Base-by-base conservation (phyloP, 2,888 invertebrate species). In the Megamerina dolium region DNA sequence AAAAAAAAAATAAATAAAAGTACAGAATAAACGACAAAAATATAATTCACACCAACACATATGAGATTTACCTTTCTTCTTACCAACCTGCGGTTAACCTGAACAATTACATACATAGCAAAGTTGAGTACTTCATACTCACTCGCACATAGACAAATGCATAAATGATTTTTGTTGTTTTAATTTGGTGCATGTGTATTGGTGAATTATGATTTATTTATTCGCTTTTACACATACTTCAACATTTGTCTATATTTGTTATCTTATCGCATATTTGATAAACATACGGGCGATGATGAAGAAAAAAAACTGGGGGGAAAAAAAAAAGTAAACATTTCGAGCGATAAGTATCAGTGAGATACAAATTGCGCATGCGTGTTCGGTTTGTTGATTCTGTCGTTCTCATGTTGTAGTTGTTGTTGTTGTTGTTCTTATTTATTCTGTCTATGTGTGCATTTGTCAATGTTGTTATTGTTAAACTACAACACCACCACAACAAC, bases 351-450 rank as follows among this genome's bases (percentile, higher is more conserved):
- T 62, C 60, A 57, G 49, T 57, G 55, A 61, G 61, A 58, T 58
- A 65, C 62, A 59, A 62, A 64, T 66, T 65, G 66, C 63, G 63
- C 65, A 60, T 63, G 61, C 60, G 63, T 63, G 58, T 58, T 61
- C 54, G 52, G 56, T 49, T 54, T 48, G 36, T 23, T 45, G 41
- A 30, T 48, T 35, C 23, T 31, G 12, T 35, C 23, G 14, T 31
- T 34, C 23, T 41, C 23, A 16, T 43, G 27, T 29, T 39, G 32
- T 19, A 23, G n/a, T 41, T 38, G 16, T 32, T 41, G 32, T 36
- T 35, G n/a, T 37, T 43, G 17, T 18, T 40, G 27, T 12, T 37
- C 29, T 29, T 19, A n/a, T 12, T 18, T 19, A n/a, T n/a, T n/a
- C n/a, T n/a, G n/a, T n/a, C n/a, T n/a, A n/a, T n/a, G n/a, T n/a